These are phyloP conservation scores for Mesopsocus fuscifrons DNA, from an alignment of 2,888 invertebrate genomes.

Conservation along the genomic window DNA sequence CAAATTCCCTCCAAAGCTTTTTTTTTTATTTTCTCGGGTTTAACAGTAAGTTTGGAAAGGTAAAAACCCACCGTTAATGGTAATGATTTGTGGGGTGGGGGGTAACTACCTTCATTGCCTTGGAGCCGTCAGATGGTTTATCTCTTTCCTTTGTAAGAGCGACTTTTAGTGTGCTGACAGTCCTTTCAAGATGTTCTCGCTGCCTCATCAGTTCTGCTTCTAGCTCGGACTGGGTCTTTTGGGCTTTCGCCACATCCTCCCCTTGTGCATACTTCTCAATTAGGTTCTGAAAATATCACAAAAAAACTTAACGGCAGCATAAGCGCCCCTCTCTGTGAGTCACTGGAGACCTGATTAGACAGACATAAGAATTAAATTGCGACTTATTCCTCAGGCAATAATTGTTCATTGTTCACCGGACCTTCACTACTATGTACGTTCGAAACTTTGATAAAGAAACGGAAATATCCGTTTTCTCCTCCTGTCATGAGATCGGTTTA, in stretches of 20 bases:
- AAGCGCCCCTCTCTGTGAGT: not conserved
- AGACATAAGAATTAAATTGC: conserved; percentile 10
- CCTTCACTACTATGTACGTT: too few relatives aligned
- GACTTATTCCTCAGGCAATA: conserved; percentile 10
- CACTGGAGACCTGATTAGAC: conserved; percentile 14
- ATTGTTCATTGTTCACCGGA: too few relatives aligned
- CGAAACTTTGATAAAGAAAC: too few relatives aligned
- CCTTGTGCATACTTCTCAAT: not conserved
- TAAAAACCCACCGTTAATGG: not conserved
- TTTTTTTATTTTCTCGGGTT: not conserved
- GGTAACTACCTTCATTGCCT: not conserved
- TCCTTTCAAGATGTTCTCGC: conserved; percentile 58
- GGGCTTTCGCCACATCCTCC: not conserved
- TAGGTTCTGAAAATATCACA: too few relatives aligned
- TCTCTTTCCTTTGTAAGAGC: conserved; percentile 21
- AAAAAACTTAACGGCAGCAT: not conserved
- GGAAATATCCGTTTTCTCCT: too few relatives aligned
- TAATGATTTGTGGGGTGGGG: not conserved
- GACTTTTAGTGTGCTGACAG: conserved; percentile 32
- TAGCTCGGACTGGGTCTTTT: conserved; percentile 48
- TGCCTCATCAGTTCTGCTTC: conserved; percentile 61
- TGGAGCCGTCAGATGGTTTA: conserved; percentile 38
- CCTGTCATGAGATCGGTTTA: too few relatives aligned
- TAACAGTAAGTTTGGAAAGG: not conserved
- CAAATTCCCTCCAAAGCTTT: too few relatives aligned